A percentile compares a stretch with the other conserved stretches of the same genome.
phyloP scores from a whole-genome alignment of 2,113 vertebrate species.

The Sinocyclocheilus anshuiensis region DNA sequence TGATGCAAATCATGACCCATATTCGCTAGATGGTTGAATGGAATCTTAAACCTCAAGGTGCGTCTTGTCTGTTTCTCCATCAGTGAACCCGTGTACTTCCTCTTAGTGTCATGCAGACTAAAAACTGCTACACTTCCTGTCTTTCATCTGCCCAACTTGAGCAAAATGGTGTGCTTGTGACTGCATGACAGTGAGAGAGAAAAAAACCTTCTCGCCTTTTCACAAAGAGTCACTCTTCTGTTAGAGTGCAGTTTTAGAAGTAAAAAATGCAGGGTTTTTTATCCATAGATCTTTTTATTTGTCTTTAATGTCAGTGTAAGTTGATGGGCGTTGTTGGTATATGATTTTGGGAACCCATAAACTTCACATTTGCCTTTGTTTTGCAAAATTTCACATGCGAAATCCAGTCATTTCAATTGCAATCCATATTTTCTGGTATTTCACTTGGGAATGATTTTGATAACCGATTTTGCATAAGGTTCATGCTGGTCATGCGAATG shows the following conservation, averaged over 20 bases:
- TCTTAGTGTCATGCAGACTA: background rate
- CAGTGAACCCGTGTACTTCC: slow-evolving; percentile 12
- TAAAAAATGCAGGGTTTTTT: too few relatives aligned
- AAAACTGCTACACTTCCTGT: slow-evolving; percentile 35
- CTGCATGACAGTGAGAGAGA: background rate
- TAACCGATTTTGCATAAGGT: too few relatives aligned
- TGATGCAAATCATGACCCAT: slow-evolving; percentile 1
- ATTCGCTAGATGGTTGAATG: background rate
- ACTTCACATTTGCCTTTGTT: background rate
- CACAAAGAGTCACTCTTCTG: background rate
- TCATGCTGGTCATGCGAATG: too few relatives aligned
- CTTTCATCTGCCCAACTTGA: slow-evolving; percentile 25
- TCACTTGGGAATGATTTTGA: too few relatives aligned
- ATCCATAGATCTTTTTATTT: too few relatives aligned
- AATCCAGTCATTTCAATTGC: too few relatives aligned
- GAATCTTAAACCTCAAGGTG: slow-evolving; percentile 32
- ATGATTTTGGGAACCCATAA: background rate
- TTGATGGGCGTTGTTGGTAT: background rate
- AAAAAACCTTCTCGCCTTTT: background rate
- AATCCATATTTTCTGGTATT: too few relatives aligned
- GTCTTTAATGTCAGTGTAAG: background rate
- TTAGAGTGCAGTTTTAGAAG: background rate
- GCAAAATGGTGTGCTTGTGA: background rate
- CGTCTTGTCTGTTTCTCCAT: slow-evolving; percentile 16
- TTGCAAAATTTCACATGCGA: background rate